Base-by-base conservation (phyloP, 1,140 invertebrate species). In the Diploscapter pachys region DNA sequence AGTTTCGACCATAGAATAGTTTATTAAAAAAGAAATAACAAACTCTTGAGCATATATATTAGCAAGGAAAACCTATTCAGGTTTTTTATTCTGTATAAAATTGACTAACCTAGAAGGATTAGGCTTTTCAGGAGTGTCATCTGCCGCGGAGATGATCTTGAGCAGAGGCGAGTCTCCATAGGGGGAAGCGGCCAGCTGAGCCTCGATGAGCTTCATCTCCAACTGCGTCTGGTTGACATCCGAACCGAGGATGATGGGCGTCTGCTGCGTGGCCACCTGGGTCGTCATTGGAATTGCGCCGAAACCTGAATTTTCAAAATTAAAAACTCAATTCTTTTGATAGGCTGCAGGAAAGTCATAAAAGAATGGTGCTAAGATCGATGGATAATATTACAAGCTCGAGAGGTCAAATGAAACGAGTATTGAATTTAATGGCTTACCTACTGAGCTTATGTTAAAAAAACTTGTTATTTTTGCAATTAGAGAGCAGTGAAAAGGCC, bases 151-250 rank as follows among this genome's bases (percentile, higher is more conserved):
- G 61, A 55, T 51, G 65, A 78, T 52, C 63, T 75, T 79, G 9
- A 79, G 72, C 53, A 79, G 76, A n/a, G 78, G 77, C 63, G 66
- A 72, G 59, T 79, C 78, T 48, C 78, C 78, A 54, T 79, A 79
- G 11, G 78, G 78, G 4, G 67, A 57, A 13, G 72, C 61, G 1
- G 69, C 70, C 70, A 76, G 63, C 9, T 72, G 72, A 2, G 75
- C 72, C 13, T 76, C 51, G 52, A 76, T 75, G 11, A 64, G 61
- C 8, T 63, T 65, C 75, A 76, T 76, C 11, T 76, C 67, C 55
- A 73, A 54, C 63, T 73, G 72, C 50, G 66, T 72, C 13, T 71
- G 69, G 55, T 63, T 64, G 56, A 74, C 73, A 62, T 74, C 73
- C 8, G 73, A 65, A 5, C 63, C 56, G 4, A 74, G 53, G 8